Evolutionary conservation across 2,888 invertebrate genomes (phyloP), one percentile per base, ranked within the genome.

Genomic region (Tribolium freemani): DNA sequence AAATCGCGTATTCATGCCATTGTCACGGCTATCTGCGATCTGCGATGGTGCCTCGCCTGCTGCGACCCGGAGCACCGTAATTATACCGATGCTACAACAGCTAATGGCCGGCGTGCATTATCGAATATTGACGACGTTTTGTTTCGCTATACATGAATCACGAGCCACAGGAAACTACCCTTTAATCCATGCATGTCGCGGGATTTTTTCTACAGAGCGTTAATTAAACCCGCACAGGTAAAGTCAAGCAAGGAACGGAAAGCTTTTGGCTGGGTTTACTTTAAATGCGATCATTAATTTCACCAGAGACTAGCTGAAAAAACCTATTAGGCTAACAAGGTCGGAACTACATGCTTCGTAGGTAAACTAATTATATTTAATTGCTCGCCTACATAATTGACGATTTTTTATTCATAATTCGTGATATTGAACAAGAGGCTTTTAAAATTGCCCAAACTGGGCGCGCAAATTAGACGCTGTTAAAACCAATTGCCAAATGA

Each of bases 311-410:
- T 46, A 16, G n/a, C 30, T 26, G 10, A 70, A 70, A 58, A 70
- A 56, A 70, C 11, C 13, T 50, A 66, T 71, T 66, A 58, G 56
- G 26, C 58, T 66, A 71, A 71, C 66, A 71, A 71, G 71, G 66
- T 48, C 63, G 16, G 38, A 70, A 64, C 70, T 54, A 63, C 61
- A 63, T 63, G 70, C 53, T 66, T 50, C 44, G 44, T 44, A 60
- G 71, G 66, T 71, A 71, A 71, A 58, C 58, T 71, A 71, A 71
- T 71, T 71, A 66, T 66, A 66, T 66, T 71, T 71, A 66, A 71
- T 66, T 64, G 58, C 66, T 46, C 48, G 51, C 53, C 48, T 46
- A 21, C 56, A 30, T 71, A 70, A 70, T 56, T 70, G 61, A 69
- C 31, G 50, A 11, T 46, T 60, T 53, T 63, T 51, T 51, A 9